Evolutionary conservation across 2,113 vertebrate species (phyloP), one percentile per base, ranked within the genome.

Genomic region (Pithys albifrons): DNA sequence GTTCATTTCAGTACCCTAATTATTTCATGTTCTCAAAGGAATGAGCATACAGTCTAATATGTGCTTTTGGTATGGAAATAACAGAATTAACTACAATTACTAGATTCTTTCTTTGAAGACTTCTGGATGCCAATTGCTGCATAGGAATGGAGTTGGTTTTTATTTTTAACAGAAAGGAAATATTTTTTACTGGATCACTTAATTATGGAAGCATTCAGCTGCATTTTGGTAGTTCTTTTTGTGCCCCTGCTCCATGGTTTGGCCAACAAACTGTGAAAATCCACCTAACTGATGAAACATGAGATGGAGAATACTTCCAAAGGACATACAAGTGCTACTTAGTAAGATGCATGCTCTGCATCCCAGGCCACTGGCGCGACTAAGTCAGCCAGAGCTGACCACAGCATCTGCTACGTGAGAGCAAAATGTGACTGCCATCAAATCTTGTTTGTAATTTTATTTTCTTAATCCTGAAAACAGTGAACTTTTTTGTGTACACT

Each of bases 21-120:
- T 94, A 91, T 85, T 91, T 80, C 37, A 31, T 45, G 4, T 52
- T 85, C 54, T 85, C 65, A 97, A 82, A 96, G 46, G 72, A 96
- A 74, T 83, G 79, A 37, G 19, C 59, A 78, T 78, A 39, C 22
- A 91, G 37, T 86, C 51, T 78, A 70, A 85, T 54, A 65, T 1
- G 2, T 65, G 5, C 35, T 57, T 90, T 92, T 65, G 33, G 41
- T 74, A 73, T 16, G 28, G 48, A 81, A 94, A 82, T 54, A 77
- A 85, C 69, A 73, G 70, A 92, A 92, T 81, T 89, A 73, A 81
- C 43, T 49, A 59, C 28, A 89, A 96, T 93, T 57, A 41, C 39
- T 70, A 57, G 28, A 58, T 78, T 77, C 24, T 23, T 78, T 77
- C 29, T 59, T 52, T 96, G 84, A 95, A 85, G 66, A 76, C 29